Evolutionary conservation across 2,888 invertebrate genomes (phyloP).

Genomic region (Drosophila tanythrix): DNA sequence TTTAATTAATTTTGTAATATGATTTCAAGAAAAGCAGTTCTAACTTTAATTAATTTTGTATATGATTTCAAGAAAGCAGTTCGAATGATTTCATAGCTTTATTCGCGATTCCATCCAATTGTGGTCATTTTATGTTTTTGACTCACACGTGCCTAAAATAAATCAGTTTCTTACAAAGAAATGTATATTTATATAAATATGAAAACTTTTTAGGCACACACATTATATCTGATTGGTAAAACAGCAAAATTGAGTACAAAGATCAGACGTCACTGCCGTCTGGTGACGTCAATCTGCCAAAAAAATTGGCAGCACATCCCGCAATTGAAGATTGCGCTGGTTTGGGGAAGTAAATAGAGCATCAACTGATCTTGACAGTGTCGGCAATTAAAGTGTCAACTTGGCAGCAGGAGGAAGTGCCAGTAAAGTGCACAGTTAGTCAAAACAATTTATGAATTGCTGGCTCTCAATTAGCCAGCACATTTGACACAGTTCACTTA

Average conservation of each 20-base stretch:
- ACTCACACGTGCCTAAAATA: conserved; percentile 44
- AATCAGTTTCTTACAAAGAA: neutral
- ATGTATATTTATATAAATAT: neutral
- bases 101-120: conserved; percentile 26
- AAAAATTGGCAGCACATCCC: conserved; percentile 36
- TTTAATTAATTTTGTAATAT: conserved; percentile 1
- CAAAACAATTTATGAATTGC: conserved; percentile 26
- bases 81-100: conserved; percentile 24
- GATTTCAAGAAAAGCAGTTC: conserved; percentile 14
- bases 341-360: conserved; percentile 45
- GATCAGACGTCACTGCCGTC: conserved; percentile 39
- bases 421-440: conserved; percentile 15
- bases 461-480: conserved; percentile 33
- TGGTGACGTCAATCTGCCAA: conserved; percentile 52
- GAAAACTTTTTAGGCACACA: conserved; percentile 12
- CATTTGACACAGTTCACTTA: conserved; percentile 38
- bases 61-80: neutral
- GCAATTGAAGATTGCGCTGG: conserved; percentile 12
- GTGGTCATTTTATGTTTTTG: conserved; percentile 36
- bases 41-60: neutral
- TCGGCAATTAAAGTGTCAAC: conserved; percentile 72
- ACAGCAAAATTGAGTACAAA: conserved; percentile 31
- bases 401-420: conserved; percentile 19
- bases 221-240: conserved; percentile 2
- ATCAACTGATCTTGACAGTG: conserved; percentile 70